A percentile compares a stretch with the other conserved stretches of the same genome.
Evolutionary conservation across 2,888 invertebrate genomes (phyloP).

Genomic region (Hemithea aestivaria): DNA sequence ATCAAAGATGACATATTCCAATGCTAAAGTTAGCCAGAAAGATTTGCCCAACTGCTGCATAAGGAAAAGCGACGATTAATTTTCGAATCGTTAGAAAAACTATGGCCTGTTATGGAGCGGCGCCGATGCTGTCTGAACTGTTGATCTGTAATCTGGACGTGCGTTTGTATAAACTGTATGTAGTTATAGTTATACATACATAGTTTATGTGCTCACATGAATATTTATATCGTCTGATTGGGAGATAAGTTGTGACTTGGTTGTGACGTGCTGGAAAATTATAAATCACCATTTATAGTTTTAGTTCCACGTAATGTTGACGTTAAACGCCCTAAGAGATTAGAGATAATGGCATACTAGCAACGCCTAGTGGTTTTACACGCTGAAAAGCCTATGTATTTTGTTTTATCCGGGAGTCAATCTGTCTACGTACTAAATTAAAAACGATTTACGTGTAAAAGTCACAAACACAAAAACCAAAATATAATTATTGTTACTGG

Average conservation of each 20-base stretch:
- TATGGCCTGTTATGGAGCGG: slow-evolving; percentile 53
- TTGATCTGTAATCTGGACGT: slow-evolving; percentile 11
- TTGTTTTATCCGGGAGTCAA: too few species aligned
- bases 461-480: too few species aligned
- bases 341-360: too few species aligned
- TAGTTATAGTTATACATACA: slow-evolving; percentile 29
- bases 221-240: slow-evolving; percentile 32
- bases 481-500: too few species aligned
- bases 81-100: slow-evolving; percentile 64
- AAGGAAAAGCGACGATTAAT: slow-evolving; percentile 54
- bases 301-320: too few species aligned
- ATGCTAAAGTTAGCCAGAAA: slow-evolving; percentile 11
- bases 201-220: slow-evolving; percentile 23
- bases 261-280: not conserved
- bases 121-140: slow-evolving; percentile 41
- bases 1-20: slow-evolving; percentile 17
- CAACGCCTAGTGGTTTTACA: too few species aligned
- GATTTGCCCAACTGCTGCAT: slow-evolving; percentile 22
- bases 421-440: too few species aligned
- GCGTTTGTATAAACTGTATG: slow-evolving; percentile 4
- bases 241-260: slow-evolving; percentile 6
- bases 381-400: too few species aligned
- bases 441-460: too few species aligned
- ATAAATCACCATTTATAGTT: too few species aligned
- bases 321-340: too few species aligned